Evolutionary conservation across 2,888 invertebrate genomes (phyloP).

Genomic region (Cloeon dipterum): DNA sequence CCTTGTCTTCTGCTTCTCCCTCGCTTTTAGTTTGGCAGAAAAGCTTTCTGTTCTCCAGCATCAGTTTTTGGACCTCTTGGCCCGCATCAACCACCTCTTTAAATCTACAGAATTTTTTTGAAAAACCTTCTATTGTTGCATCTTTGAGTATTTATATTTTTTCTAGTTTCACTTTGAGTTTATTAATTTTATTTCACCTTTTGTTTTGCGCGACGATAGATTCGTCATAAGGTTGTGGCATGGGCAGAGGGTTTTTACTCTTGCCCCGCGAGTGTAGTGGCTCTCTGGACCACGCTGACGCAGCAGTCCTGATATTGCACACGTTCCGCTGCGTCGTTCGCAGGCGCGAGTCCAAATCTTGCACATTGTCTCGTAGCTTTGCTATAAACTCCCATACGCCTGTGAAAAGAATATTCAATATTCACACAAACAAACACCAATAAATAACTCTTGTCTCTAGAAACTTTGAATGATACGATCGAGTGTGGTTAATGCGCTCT

Average conservation of each 20-base stretch:
- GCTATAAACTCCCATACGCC: conserved; percentile 44
- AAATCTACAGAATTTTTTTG: conserved; percentile 23
- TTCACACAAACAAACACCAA: too few species aligned
- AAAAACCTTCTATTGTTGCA: too few species aligned
- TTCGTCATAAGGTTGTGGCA: too few species aligned
- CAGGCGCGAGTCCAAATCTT: conserved; percentile 45
- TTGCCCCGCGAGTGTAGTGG: conserved; percentile 45
- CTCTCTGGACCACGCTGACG: conserved; percentile 43
- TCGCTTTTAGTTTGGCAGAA: conserved; percentile 22
- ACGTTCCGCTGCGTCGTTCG: conserved; percentile 42
- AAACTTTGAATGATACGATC: too few species aligned
- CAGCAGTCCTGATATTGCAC: conserved; percentile 26
- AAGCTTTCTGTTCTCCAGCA: conserved; percentile 40
- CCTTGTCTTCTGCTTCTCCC: conserved; percentile 12
- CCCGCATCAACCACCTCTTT: conserved; percentile 24
- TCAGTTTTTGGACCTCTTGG: conserved; percentile 27
- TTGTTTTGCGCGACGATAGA: too few species aligned
- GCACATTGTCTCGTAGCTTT: conserved; percentile 38
- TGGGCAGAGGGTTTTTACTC: not conserved
- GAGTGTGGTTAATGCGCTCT: too few species aligned
- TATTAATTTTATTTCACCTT: too few species aligned
- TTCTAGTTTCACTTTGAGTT: too few species aligned
- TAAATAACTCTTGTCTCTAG: too few species aligned
- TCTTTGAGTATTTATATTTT: too few species aligned
- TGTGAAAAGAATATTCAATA: too few species aligned